A percentile compares a stretch with the other conserved stretches of the same genome.
Conservation (phyloP, 1,140 invertebrate genomes). For the Oppia nitens region DNA sequence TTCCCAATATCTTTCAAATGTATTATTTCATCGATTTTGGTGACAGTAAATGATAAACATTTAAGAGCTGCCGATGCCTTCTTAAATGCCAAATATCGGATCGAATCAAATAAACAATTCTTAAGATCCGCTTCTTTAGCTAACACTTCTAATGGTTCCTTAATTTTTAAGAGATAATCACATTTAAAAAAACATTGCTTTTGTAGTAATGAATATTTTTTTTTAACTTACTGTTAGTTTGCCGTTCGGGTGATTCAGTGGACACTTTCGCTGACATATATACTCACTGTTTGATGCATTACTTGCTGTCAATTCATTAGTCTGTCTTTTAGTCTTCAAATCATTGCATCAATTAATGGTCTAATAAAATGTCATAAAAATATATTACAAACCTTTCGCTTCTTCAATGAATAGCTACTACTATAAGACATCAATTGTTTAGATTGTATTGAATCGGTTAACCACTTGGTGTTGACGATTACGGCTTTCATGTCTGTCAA, state of each 20-base stretch:
- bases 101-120: background rate
- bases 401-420: background rate
- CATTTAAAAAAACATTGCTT: background rate
- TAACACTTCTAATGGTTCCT: background rate
- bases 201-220: no score
- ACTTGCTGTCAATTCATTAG: background rate
- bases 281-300: background rate
- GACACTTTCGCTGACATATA: background rate
- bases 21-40: conserved; percentile 3
- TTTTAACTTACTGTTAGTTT: background rate
- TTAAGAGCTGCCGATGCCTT: background rate
- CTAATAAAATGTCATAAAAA: background rate
- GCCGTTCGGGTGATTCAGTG: background rate
- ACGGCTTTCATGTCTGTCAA: background rate
- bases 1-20: conserved; percentile 9
- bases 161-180: background rate
- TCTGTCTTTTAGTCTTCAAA: no score
- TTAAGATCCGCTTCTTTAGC: background rate
- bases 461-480: background rate
- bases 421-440: background rate
- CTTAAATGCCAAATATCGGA: background rate
- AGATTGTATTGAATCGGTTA: background rate
- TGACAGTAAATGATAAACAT: background rate
- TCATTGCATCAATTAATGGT: no score
- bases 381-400: background rate